Conservation (phyloP, 2,797 vertebrate genomes). For the Tadarida brasiliensis region DNA sequence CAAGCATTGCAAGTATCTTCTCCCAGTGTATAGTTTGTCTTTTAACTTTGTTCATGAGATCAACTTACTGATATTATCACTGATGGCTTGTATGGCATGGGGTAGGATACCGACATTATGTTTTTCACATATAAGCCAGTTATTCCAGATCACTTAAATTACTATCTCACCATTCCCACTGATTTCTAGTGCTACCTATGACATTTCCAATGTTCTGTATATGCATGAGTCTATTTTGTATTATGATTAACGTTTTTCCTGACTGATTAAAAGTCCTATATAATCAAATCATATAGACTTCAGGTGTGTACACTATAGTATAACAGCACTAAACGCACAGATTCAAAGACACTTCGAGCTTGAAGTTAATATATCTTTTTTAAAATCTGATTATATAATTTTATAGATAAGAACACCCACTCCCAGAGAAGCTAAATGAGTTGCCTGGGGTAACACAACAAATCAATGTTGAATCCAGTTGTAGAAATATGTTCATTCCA, state of each 20-base stretch:
- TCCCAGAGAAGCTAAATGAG: neutral
- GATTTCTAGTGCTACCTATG: neutral
- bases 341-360: neutral
- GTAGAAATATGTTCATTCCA: neutral
- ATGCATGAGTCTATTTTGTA: neutral
- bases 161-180: neutral
- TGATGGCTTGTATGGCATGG: neutral
- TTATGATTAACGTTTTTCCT: neutral
- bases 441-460: neutral
- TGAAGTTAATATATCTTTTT: neutral
- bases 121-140: neutral
- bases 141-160: neutral
- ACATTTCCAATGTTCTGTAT: neutral
- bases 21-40: neutral
- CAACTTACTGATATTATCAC: neutral
- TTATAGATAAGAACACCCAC: neutral
- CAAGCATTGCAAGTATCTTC: neutral
- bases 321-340: conserved; percentile 1
- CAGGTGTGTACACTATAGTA: neutral
- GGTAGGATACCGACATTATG: neutral
- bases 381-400: conserved; percentile 10
- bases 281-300: neutral
- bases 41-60: conserved; percentile 6
- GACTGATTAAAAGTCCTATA: neutral
- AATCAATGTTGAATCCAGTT: neutral